Conservation (phyloP, 2,888 invertebrate genomes). For the Drosophila mayaguana region DNA sequence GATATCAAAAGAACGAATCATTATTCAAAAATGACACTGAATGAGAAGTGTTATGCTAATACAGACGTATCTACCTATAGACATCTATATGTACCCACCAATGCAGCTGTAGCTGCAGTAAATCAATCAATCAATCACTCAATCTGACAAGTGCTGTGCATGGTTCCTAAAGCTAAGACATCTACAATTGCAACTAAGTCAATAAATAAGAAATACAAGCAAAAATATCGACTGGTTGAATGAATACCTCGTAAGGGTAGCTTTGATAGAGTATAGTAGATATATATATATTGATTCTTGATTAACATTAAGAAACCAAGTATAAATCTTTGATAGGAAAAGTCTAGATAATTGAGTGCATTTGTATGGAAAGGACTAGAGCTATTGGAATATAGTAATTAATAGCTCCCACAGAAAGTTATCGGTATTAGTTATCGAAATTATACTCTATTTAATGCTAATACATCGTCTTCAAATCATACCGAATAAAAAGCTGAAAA, state of each 20-base stretch:
- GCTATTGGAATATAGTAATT: no score
- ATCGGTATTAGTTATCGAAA: no score
- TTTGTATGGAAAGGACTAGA: no score
- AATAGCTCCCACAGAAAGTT: no score
- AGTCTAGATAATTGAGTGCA: no score
- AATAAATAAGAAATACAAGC: conserved; percentile 8
- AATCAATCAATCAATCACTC: conserved; percentile 33
- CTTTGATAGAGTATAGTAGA: not conserved
- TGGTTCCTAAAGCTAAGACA: conserved; percentile 11
- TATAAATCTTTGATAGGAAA: not conserved
- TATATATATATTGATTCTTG: not conserved
- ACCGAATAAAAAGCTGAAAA: no score
- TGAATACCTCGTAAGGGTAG: not conserved
- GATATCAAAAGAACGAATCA: conserved; percentile 5
- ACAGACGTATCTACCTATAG: not conserved
- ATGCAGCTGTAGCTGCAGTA: conserved; percentile 7
- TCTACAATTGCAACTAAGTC: conserved; percentile 36
- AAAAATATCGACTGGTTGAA: conserved; percentile 4
- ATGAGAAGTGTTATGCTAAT: conserved; percentile 12
- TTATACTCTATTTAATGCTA: no score
- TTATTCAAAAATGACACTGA: conserved; percentile 12
- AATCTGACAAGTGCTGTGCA: conserved; percentile 17
- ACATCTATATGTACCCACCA: not conserved
- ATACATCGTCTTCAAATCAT: no score
- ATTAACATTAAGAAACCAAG: not conserved